phyloP scores from a whole-genome alignment of 2,888 invertebrate genomes.

The Microplitis deprimator region DNA sequence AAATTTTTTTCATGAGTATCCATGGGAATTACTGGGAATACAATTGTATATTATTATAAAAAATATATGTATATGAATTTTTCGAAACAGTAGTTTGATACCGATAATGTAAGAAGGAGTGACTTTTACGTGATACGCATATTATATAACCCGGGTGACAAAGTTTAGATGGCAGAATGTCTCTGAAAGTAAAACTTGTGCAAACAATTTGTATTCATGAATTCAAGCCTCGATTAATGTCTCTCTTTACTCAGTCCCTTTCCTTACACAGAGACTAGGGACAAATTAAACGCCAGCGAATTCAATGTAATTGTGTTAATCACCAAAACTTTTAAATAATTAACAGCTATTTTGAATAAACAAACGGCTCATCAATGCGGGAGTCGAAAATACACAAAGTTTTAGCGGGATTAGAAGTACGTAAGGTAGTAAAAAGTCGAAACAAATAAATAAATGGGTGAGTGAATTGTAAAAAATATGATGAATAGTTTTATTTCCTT shows the following conservation, averaged over 20 bases:
- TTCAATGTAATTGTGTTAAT: conserved; percentile 19
- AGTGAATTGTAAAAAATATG: background rate
- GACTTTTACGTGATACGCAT: conserved; percentile 33
- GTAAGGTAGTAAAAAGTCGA: background rate
- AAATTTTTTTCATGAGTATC: too few species aligned
- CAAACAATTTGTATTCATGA: conserved; percentile 62
- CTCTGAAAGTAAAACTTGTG: conserved; percentile 45
- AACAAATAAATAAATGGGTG: background rate
- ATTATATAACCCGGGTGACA: conserved; percentile 46
- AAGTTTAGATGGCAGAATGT: conserved; percentile 37
- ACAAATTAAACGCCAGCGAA: conserved; percentile 20
- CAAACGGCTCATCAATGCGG: background rate
- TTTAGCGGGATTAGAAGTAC: too few species aligned
- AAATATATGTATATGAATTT: background rate
- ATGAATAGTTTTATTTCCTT: background rate
- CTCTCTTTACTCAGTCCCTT: conserved; percentile 15
- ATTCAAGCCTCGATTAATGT: conserved; percentile 52
- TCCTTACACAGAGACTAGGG: background rate
- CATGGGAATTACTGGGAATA: background rate
- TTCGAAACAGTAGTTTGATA: background rate
- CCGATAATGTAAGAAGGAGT: conserved; percentile 31
- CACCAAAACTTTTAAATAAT: conserved; percentile 13
- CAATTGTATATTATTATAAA: background rate
- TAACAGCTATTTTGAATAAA: background rate
- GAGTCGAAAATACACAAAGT: too few species aligned